These are phyloP conservation scores for Venustaconcha ellipsiformis DNA, from an alignment of 1,140 invertebrate genomes.

Conservation along the genomic window DNA sequence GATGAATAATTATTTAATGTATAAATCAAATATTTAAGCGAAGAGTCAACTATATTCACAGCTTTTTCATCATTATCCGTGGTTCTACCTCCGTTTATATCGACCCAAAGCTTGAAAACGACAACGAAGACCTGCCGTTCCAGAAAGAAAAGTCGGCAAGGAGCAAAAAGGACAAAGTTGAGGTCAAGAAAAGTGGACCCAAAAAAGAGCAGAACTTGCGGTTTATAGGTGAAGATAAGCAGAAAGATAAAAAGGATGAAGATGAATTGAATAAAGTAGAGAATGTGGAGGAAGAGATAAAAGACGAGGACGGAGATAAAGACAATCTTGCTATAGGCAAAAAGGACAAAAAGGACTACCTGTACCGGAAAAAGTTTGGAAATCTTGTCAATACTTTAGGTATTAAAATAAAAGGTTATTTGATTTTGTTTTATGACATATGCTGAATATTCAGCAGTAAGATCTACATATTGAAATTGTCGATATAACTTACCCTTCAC, in stretches of 20 bases:
- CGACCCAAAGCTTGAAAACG: constrained; percentile 18
- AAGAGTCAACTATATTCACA: background rate
- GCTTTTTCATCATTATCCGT: constrained; percentile 28
- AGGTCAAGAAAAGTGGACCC: constrained; percentile 2
- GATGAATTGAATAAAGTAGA: background rate
- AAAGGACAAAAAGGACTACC: no score
- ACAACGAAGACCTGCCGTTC: background rate
- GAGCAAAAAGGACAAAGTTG: background rate
- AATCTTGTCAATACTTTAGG: constrained; percentile 15
- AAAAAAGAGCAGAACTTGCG: background rate
- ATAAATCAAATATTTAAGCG: background rate
- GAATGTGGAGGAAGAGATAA: background rate
- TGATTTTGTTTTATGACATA: background rate
- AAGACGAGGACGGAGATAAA: constrained; percentile 16
- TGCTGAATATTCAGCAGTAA: background rate
- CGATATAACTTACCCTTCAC: background rate
- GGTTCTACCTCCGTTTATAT: constrained; percentile 25
- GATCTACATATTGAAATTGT: background rate
- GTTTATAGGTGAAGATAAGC: background rate
- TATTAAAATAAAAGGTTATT: background rate
- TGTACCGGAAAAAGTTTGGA: constrained; percentile 14
- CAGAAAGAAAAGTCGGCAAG: constrained; percentile 9
- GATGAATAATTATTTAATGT: background rate
- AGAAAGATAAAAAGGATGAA: background rate
- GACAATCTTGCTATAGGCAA: background rate